Base-by-base conservation (phyloP, 2,113 vertebrate species). In the Jacana jacana region DNA sequence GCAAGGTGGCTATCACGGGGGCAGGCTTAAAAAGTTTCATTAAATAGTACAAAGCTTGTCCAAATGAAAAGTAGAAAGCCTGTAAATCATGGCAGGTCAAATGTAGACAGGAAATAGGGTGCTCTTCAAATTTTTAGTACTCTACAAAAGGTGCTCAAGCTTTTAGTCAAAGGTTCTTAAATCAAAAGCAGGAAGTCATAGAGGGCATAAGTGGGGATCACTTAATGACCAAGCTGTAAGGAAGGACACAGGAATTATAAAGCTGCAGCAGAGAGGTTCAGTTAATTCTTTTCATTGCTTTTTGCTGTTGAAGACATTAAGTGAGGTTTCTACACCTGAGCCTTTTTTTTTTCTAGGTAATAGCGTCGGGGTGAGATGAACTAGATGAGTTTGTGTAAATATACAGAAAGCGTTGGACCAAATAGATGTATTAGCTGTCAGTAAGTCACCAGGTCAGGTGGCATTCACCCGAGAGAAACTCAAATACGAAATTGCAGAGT, bases 221-320 rank as follows among this genome's bases (percentile, higher is more conserved):
- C 48, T 89, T 92, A 93, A 95, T 79, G 91, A 79, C 89, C 93
- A 76, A 91, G 86, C 78, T 71, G 44, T 72, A 28, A 94, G 89
- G 95, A 97, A 93, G 92, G 52, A 28, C 61, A 69, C 2, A 1
- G 64, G 28, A 79, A 68, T 79, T 61, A 76, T 11, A 65, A 84
- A 91, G 30, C 57, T 0, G 0, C 33, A 52, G 27, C 8, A 42
- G 27, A 73, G 42, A 63, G 12, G 28, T 71, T 81, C 42, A 49
- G 10, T 75, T 90, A 68, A 81, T 87, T 84, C 30, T 17, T 71
- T 68, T 68, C 12, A 3, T 69, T 77, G 44, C 35, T 78, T 18
- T 70, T 77, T 58, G 35, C 57, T 63, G 27, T 76, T 48, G 49
- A 73, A 83, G 88, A 4, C 4, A 9, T 10, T 1, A 4, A 4